Evolutionary conservation across 1,140 invertebrate genomes (phyloP), one percentile per base, ranked within the genome.

Genomic region (Ostrea edulis): DNA sequence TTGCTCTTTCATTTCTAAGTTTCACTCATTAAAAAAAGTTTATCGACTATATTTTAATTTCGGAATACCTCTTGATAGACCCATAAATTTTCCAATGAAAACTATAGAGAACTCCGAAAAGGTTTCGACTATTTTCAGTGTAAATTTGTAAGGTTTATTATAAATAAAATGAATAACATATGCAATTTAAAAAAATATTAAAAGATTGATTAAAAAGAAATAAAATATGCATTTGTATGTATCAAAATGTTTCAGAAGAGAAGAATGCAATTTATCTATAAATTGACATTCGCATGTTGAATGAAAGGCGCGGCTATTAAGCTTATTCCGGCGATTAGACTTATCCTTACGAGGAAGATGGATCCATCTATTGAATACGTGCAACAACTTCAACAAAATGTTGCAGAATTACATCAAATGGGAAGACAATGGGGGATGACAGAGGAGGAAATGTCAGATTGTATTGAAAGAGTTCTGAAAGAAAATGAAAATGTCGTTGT

Each of bases 371-470:
- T 77, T 8, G 68, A 77, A 17, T 77, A 77, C 68, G 25, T 77
- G 25, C 22, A 77, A 29, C 25, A 29, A 4, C 68, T 92, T 82
- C 90, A 89, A 82, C 86, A 89, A 81, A 92, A 90, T 87, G 91
- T 87, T 7, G 68, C 83, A n/a, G 86, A 90, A 86, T 55, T 92
- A 17, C 87, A 88, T 35, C 44, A 86, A 81, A 54, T 89, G 8
- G 91, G 89, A 11, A 90, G 87, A 84, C 84, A 90, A 89, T 90
- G 90, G 88, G 90, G 89, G 3, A 89, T 92, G 89, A 86, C 89
- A 85, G 85, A 90, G 3, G 86, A 92, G 44, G 91, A 92, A 55
- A 90, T 92, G 17, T 82, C 89, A 58, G 44, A 68, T 14, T 92
- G 91, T 71, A 90, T 92, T 44, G 89, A 89, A 14, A 85, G 89